These are phyloP conservation scores for Rhagonycha fulva DNA, from an alignment of 2,888 invertebrate species.

Conservation along the genomic window DNA sequence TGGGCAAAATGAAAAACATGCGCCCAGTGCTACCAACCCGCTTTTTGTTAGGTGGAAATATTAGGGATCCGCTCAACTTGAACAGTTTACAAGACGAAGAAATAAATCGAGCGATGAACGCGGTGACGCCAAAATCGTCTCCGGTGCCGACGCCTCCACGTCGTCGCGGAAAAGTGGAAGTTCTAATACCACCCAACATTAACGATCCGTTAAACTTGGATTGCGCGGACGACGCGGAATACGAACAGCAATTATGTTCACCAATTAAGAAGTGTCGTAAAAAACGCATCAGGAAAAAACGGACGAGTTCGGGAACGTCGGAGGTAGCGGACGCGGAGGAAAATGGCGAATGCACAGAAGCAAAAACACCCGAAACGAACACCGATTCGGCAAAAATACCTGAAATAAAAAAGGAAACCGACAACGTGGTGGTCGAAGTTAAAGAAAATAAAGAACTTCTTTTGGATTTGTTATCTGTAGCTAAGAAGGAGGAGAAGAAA, in stretches of 20 bases:
- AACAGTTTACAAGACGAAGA: constrained; percentile 87
- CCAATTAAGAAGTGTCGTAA: constrained; percentile 66
- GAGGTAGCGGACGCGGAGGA: constrained; percentile 37
- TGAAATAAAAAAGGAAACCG: constrained; percentile 47
- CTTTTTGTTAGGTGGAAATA: constrained; percentile 92
- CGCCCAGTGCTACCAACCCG: constrained; percentile 89
- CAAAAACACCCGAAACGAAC: constrained; percentile 52
- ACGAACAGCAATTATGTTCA: constrained; percentile 78
- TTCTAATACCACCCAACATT: constrained; percentile 88
- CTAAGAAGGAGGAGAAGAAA: background rate
- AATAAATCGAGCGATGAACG: constrained; percentile 79
- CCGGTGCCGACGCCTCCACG: constrained; percentile 85
- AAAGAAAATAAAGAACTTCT: constrained; percentile 36
- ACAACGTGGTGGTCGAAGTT: constrained; percentile 43
- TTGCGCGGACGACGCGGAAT: constrained; percentile 79
- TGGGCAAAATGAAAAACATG: constrained; percentile 56
- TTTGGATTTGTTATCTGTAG: constrained; percentile 45
- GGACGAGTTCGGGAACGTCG: constrained; percentile 55
- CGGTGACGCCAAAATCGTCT: constrained; percentile 91
- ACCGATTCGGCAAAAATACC: constrained; percentile 54
- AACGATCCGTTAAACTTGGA: constrained; percentile 89
- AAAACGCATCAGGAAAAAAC: constrained; percentile 68
- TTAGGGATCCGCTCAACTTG: constrained; percentile 91
- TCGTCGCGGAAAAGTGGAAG: constrained; percentile 81
- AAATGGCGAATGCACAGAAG: constrained; percentile 50